Evolutionary conservation across 2,113 vertebrate species (phyloP).

Genomic region (Chelonoidis abingdonii): DNA sequence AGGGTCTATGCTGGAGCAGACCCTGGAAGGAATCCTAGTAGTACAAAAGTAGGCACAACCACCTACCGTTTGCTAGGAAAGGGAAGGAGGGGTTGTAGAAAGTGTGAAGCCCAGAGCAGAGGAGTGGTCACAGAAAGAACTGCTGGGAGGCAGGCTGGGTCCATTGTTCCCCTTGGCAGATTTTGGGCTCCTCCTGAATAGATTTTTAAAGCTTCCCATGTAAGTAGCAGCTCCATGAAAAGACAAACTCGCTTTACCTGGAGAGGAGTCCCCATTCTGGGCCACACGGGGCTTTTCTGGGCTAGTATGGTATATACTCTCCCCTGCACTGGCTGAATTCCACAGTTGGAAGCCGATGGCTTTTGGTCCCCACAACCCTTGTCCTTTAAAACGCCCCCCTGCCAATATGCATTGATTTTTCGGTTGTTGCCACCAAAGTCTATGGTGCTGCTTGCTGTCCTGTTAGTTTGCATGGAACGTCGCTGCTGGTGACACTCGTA

Average conservation of each 20-base stretch:
- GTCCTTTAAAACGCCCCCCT: neutral
- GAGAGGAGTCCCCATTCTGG: neutral
- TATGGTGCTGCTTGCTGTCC: neutral
- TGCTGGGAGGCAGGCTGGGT: neutral
- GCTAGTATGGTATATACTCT: neutral
- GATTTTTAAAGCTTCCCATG: neutral
- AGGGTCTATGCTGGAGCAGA: neutral
- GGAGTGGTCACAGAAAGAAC: neutral
- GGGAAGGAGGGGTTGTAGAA: neutral
- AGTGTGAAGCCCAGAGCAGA: neutral
- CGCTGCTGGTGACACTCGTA: neutral
- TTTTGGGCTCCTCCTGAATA: neutral
- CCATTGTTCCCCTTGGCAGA: neutral
- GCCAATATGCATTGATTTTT: neutral
- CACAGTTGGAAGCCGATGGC: fast-evolving
- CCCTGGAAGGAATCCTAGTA: neutral
- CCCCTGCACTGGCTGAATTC: neutral
- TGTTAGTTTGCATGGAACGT: constrained; percentile 38
- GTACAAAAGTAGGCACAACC: fast-evolving
- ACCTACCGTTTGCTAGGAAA: fast-evolving
- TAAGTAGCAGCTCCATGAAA: neutral
- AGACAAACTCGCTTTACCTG: neutral
- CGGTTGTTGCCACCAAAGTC: neutral
- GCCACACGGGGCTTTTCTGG: neutral
- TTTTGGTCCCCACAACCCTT: neutral